Base-by-base conservation (phyloP, 2,888 invertebrate genomes). In the Ceriagrion tenellum region DNA sequence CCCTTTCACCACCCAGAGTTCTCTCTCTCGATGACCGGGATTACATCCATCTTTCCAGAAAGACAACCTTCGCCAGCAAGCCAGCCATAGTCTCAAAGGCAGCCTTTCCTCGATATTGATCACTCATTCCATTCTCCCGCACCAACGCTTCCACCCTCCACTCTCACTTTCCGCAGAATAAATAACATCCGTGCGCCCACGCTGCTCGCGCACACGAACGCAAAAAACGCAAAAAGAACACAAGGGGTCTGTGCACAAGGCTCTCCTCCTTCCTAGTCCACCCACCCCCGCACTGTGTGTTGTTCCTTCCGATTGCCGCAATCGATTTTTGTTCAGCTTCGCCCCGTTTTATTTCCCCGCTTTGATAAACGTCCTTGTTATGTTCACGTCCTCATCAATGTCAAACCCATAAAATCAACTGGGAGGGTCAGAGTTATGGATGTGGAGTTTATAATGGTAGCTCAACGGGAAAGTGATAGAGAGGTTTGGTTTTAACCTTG, bases 321-420 rank as follows among this genome's bases (percentile, higher is more conserved):
- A 81, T 81, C 81, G 81, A 81, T 81, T 81, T 81, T 69, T 69
- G 23, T 69, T n/a, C 35, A 35, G 81, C 81, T 35, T 35, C 30
- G 81, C 23, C 35, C 30, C 13, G 3, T 81, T 81, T 35, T 35
- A 35, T 81, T 81, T 35, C n/a, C n/a, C n/a, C 35, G 30, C 35
- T 81, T 81, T 81, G 81, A 81, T 81, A 81, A 81, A 81, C 30
- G 81, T 35, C 81, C 81, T 81, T 35, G 81, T 81, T 81, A 81
- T 81, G 81, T 18, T 81, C 81, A 35, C 30, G 81, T 81, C 81
- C 81, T 35, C 81, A 81, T 81, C 81, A 81, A 35, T 81, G 81
- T 81, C 81, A 35, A 81, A 18, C 30, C 81, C 81, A 35, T 35
- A 81, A 81, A 81, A 81, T 81, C 81, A 35, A 35, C 81, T 35